Conservation (phyloP, 2,113 vertebrate species). For the Patagioenas fasciata region DNA sequence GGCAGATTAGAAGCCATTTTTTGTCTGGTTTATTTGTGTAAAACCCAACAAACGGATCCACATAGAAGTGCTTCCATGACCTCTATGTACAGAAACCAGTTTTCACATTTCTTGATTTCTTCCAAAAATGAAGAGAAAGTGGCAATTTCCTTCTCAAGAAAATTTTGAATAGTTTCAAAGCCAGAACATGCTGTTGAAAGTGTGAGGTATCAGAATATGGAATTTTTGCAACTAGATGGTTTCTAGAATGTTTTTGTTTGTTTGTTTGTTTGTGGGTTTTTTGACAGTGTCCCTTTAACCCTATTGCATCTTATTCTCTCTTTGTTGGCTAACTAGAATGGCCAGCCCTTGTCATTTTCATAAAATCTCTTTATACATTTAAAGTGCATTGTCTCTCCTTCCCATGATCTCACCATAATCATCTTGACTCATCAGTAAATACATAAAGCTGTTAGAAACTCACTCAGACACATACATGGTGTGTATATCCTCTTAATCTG, state of each 20-base stretch:
- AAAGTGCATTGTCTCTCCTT: background rate
- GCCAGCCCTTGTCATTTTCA: background rate
- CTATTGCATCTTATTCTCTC: background rate
- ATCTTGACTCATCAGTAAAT: background rate
- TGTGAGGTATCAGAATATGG: background rate
- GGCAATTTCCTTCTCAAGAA: background rate
- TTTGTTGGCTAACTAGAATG: conserved; percentile 26
- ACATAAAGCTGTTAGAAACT: background rate
- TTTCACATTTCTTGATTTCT: background rate
- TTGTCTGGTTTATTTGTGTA: background rate
- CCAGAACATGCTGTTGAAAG: background rate
- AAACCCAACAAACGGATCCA: background rate
- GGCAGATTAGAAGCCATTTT: background rate
- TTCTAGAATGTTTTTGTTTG: conserved; percentile 46
- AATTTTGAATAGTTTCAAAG: background rate
- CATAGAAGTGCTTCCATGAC: background rate
- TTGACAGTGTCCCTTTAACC: conserved; percentile 23
- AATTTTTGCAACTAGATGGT: background rate
- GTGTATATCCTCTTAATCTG: background rate
- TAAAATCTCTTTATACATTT: background rate
- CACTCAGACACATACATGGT: background rate
- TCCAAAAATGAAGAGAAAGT: background rate
- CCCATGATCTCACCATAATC: background rate
- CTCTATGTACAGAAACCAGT: background rate
- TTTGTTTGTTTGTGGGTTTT: too few species aligned